Evolutionary conservation across 2,888 invertebrate species (phyloP).

Genomic region (Plebejus melissa): DNA sequence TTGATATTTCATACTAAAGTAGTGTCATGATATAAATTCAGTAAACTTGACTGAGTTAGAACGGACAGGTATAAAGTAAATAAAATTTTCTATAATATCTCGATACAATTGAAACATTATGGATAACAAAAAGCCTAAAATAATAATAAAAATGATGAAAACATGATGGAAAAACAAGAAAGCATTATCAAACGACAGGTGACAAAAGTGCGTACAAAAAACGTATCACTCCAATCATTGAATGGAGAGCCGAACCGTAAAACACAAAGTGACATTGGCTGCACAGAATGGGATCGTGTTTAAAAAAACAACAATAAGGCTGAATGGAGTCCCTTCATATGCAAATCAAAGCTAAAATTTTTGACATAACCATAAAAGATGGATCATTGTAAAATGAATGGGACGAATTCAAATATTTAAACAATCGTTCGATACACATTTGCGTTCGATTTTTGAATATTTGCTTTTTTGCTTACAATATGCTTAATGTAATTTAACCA

Average conservation of each 20-base stretch:
- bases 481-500: slow-evolving; percentile 7
- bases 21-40: background rate
- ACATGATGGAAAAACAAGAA: background rate
- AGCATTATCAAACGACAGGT: slow-evolving; percentile 19
- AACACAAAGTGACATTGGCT: slow-evolving; percentile 45
- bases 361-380: slow-evolving; percentile 73
- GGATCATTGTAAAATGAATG: slow-evolving; percentile 59
- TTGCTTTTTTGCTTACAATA: slow-evolving; percentile 33
- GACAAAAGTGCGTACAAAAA: slow-evolving; percentile 27
- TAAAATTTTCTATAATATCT: background rate
- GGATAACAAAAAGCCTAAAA: background rate
- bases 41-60: background rate
- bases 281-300: slow-evolving; percentile 36
- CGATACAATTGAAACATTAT: background rate
- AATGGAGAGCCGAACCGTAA: slow-evolving; percentile 39
- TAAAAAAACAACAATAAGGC: slow-evolving; percentile 49
- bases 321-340: slow-evolving; percentile 60
- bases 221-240: slow-evolving; percentile 33
- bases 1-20: background rate
- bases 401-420: slow-evolving; percentile 52
- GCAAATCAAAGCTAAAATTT: slow-evolving; percentile 59
- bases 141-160: slow-evolving; percentile 5
- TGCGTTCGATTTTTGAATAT: slow-evolving; percentile 49
- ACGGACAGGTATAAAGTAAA: background rate
- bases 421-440: slow-evolving; percentile 53